Base-by-base conservation (phyloP, 2,888 invertebrate genomes). In the Harpalus rubripes region DNA sequence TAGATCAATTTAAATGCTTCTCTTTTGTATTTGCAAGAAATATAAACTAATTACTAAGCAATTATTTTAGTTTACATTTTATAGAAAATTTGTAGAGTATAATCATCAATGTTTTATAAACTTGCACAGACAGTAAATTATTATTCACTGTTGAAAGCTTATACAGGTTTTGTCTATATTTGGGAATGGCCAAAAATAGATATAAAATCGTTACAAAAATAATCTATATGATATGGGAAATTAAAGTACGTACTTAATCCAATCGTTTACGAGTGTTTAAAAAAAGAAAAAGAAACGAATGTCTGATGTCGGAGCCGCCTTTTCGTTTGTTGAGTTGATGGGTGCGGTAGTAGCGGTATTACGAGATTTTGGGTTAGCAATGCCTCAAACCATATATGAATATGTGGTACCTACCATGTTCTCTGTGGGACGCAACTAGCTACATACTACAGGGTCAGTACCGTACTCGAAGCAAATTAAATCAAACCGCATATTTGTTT, bases 321-420 rank as follows among this genome's bases (percentile, higher is more conserved):
- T 44, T 63, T 63, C 22, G 18, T 63, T 72, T 16, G 41, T 68
- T 68, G 15, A 22, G 22, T 22, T 22, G 65, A 72, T 72, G 72
- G 72, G 72, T 16, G 72, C 72, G 72, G n/a, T 72, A 5, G 44
- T 72, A 72, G 72, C 72, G 39, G 72, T 41, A 44, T 72, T 72
- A 72, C 72, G 44, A 72, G 72, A 72, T 72, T 72, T 72, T 72
- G 72, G 72, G 72, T 72, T 72, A 72, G 72, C 72, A 72, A 72
- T 72, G 72, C 32, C 72, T 72, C 72, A 41, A 72, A 72, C 72
- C 72, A 41, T 72, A 72, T 72, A 72, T 72, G 72, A 72, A 2
- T 39, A 39, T 72, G 72, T 72, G 41, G 15, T 44, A 72, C 72
- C 44, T 44, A 72, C 39, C 15, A n/a, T 15, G 72, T 72, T 72